A percentile compares a stretch with the other conserved stretches of the same genome.
Evolutionary conservation across 2,113 vertebrate genomes (phyloP).

Genomic region (Nestor notabilis): DNA sequence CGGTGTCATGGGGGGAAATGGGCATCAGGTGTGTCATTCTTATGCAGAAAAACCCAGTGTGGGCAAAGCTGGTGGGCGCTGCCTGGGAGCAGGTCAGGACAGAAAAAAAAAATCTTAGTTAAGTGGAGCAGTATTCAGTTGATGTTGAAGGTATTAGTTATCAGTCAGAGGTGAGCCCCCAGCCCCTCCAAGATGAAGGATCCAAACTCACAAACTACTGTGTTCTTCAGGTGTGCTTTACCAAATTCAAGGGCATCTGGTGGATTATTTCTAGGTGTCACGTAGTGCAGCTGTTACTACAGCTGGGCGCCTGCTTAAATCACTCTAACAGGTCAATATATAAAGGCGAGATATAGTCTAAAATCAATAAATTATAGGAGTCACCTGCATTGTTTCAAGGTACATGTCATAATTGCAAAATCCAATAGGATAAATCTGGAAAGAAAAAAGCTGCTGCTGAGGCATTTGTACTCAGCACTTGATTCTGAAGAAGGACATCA

Average conservation of each 20-base stretch:
- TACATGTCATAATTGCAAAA: background rate
- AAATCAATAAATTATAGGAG: background rate
- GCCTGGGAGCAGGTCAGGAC: background rate
- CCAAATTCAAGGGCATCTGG: background rate
- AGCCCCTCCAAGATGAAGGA: background rate
- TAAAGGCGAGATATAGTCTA: background rate
- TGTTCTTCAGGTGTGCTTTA: background rate
- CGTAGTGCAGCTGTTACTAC: background rate
- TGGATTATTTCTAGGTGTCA: background rate
- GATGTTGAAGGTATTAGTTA: accelerated
- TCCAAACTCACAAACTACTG: background rate
- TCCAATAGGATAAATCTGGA: background rate
- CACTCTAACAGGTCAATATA: accelerated
- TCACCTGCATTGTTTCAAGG: background rate
- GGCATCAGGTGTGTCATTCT: background rate
- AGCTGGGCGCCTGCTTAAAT: background rate
- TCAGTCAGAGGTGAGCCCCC: background rate
- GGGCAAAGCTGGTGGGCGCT: background rate
- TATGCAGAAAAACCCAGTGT: background rate
- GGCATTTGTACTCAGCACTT: background rate
- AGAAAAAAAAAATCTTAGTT: accelerated
- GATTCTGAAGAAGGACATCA: background rate
- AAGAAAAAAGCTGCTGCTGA: background rate
- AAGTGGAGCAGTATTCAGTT: background rate
- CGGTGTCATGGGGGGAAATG: accelerated